Base-by-base conservation (phyloP, 2,797 vertebrate species). In the Channa striata region DNA sequence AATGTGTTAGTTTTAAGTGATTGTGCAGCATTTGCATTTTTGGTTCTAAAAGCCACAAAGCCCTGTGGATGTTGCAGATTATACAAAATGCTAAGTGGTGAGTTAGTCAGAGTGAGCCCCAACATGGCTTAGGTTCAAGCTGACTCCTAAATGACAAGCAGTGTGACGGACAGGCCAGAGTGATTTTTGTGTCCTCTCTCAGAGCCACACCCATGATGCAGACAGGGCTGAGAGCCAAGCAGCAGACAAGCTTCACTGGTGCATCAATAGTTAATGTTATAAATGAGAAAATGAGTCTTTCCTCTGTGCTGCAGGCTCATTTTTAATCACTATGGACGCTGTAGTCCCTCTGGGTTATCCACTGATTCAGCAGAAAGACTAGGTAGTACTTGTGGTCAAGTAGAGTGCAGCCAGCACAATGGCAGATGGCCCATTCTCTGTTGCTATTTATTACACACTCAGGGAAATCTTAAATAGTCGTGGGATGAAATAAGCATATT, bases 261-360 rank as follows among this genome's bases (percentile, higher is more conserved):
- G 30, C 83, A 83, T 83, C 59, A 83, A 86, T 83, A 83, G 76
- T 87, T 86, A 75, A 86, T 86, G 69, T 54, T 74, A n/a, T 77
- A 71, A 82, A 76, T 56, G 40, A 44, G 34, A 42, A 68, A 72
- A 65, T 11, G 33, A 80, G 39, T 37, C 17, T 0, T 21, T 66
- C 44, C 47, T 52, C 53, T 61, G 23, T 17, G 6, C 65, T 25
- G 5, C 10, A 52, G 67, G 64, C 69, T 75, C 20, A 11, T 40
- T 67, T 63, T 80, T 66, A 72, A 77, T 85, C 74, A 59, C 30
- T 13, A 20, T 20, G 48, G 40, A n/a, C 54, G 16, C 23, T 4
- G 20, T 20, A 5, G 51, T 49, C 63, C 62, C 62, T 21, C 14
- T 36, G 66, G 74, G 69, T 74, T 71, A 71, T 80, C 73, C 64